Evolutionary conservation across 2,113 vertebrate species (phyloP).

Genomic region (Malurus alboscapulatus): DNA sequence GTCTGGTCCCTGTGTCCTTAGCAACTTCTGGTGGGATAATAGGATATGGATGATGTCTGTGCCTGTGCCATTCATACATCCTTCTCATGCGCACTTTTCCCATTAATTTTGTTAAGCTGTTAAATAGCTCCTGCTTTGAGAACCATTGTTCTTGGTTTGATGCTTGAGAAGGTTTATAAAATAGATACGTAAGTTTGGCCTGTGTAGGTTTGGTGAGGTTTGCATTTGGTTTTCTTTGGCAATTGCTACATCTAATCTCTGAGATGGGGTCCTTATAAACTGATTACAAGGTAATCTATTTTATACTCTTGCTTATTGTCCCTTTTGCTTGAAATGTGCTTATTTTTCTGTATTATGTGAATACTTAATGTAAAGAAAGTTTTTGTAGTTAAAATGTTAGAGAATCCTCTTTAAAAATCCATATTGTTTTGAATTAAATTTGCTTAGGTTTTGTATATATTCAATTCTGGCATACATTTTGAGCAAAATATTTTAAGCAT

Average conservation of each 20-base stretch:
- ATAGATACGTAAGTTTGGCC: background rate
- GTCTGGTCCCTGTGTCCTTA: background rate
- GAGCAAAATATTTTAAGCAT: background rate
- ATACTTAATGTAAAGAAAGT: background rate
- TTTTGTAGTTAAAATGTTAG: background rate
- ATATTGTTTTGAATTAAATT: background rate
- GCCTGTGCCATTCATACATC: accelerated
- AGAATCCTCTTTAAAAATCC: background rate
- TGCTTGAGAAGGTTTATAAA: background rate
- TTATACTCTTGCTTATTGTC: background rate
- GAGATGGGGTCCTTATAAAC: background rate
- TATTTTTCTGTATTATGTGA: background rate
- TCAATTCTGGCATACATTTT: background rate
- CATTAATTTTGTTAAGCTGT: background rate
- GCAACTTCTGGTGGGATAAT: background rate
- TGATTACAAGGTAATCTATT: background rate
- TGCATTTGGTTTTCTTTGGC: background rate
- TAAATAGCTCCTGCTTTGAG: background rate
- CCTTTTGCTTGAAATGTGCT: background rate
- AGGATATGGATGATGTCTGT: background rate
- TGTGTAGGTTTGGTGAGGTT: background rate
- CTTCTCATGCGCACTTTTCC: accelerated
- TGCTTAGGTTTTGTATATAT: background rate
- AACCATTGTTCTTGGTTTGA: background rate
- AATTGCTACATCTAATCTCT: accelerated